phyloP scores from a whole-genome alignment of 2,797 vertebrate species.

The Ceryle rudis region DNA sequence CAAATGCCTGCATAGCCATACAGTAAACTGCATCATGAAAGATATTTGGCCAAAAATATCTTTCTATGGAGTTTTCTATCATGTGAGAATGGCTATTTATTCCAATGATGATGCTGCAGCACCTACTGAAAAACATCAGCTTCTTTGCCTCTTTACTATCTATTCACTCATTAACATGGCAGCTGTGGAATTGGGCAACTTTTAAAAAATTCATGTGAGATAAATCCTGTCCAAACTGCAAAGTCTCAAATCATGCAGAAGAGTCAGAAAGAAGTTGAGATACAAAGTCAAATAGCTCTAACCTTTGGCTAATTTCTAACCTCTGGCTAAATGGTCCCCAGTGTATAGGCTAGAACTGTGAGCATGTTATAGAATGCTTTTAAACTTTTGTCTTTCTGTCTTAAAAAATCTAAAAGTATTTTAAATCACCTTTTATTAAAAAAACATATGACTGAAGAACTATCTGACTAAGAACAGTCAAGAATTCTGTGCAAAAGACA shows the following conservation, averaged over 20 bases:
- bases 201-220: neutral
- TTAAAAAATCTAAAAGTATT: neutral
- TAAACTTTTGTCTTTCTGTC: neutral
- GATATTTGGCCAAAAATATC: neutral
- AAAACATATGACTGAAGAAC: neutral
- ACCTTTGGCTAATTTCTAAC: neutral
- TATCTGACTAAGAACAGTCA: neutral
- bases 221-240: neutral
- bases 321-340: neutral
- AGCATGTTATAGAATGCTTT: neutral
- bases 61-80: neutral
- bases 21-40: neutral
- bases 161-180: neutral
- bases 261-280: neutral
- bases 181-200: neutral
- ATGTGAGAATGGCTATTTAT: neutral
- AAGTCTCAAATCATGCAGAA: neutral
- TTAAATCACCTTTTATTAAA: neutral
- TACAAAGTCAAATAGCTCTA: neutral
- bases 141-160: neutral
- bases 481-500: neutral
- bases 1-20: neutral
- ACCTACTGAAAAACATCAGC: neutral
- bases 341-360: neutral
- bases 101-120: neutral